Percentiles rank a stretch among this genome's conserved stretches.
Evolutionary conservation across 2,797 vertebrate species (phyloP).

Genomic region (Chiloscyllium punctatum): DNA sequence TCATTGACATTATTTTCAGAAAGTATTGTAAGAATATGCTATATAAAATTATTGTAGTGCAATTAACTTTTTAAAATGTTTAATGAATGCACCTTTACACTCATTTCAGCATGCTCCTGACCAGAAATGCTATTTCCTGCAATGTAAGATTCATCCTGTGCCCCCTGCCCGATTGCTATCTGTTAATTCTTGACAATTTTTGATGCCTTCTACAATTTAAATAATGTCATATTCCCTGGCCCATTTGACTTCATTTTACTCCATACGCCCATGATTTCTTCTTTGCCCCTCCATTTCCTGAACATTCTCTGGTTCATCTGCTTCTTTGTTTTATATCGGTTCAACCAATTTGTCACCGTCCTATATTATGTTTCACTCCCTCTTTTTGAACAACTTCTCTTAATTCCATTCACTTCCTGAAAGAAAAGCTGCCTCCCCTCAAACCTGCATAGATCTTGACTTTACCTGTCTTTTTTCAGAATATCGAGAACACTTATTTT

Average conservation of each 20-base stretch:
- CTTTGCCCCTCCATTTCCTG: neutral
- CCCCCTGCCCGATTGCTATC: neutral
- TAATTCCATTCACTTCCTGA: neutral
- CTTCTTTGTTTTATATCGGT: neutral
- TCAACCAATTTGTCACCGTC: neutral
- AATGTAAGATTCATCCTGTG: neutral
- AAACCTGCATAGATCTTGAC: neutral
- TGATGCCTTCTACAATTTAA: neutral
- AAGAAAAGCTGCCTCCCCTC: neutral
- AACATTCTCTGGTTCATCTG: neutral
- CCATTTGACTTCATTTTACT: neutral
- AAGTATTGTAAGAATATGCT: neutral
- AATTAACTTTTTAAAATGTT: neutral
- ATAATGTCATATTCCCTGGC: neutral
- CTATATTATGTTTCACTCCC: neutral
- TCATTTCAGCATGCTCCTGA: neutral
- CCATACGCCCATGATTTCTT: neutral
- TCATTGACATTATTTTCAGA: neutral
- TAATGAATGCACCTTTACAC: neutral
- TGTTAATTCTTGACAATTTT: neutral
- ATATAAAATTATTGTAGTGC: neutral
- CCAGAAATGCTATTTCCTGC: neutral
- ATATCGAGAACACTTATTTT: neutral
- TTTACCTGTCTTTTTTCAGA: neutral
- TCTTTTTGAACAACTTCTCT: neutral